phyloP scores from a whole-genome alignment of 2,888 invertebrate species.

The Meiosimyza platycephala region DNA sequence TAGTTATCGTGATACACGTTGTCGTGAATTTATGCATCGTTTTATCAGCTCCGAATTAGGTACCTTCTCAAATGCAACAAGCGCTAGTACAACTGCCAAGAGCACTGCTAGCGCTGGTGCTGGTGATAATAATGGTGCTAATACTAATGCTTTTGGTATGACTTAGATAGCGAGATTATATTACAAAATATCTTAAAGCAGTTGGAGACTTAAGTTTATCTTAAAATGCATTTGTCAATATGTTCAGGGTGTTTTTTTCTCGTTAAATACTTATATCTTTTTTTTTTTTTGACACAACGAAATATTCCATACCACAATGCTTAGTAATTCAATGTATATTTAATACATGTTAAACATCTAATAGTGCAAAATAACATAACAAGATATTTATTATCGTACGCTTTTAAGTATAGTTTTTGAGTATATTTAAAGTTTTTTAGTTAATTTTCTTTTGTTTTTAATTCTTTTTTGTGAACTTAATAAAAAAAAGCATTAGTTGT shows the following conservation, averaged over 20 bases:
- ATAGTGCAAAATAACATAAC: too few species aligned
- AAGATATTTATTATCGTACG: too few species aligned
- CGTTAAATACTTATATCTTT: background rate
- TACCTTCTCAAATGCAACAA: slow-evolving; percentile 44
- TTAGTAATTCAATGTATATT: too few species aligned
- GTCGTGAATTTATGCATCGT: slow-evolving; percentile 60
- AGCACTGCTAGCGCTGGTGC: slow-evolving; percentile 3
- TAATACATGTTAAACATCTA: too few species aligned
- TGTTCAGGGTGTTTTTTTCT: background rate
- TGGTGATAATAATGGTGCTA: slow-evolving; percentile 1
- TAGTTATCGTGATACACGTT: slow-evolving; percentile 54
- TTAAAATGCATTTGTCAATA: slow-evolving; percentile 21
- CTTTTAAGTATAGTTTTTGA: too few species aligned
- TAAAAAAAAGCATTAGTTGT: too few species aligned
- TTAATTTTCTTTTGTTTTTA: too few species aligned
- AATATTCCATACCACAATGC: slow-evolving; percentile 12
- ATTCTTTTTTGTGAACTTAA: too few species aligned
- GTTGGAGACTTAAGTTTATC: slow-evolving; percentile 6
- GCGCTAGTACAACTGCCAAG: background rate
- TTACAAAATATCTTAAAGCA: background rate
- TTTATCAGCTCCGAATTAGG: slow-evolving; percentile 58
- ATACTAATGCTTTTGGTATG: background rate
- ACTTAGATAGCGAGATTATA: background rate
- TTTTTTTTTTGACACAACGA: slow-evolving; percentile 20
- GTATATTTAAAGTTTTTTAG: too few species aligned